Base-by-base conservation (phyloP, 2,888 invertebrate genomes). In the Rhamnusium bicolor region DNA sequence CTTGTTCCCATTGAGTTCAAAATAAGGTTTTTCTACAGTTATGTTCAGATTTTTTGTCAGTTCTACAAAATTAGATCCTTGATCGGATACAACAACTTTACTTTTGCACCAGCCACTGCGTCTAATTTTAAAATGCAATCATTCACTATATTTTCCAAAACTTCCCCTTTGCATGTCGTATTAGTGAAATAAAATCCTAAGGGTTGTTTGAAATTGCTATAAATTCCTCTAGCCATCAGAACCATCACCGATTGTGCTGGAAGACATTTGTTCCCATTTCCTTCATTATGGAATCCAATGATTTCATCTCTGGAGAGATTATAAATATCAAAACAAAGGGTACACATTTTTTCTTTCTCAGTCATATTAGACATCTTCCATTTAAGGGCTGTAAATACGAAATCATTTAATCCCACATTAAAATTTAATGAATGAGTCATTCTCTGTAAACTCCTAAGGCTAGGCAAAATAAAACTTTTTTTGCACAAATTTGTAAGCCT, bases 41-140 rank as follows among this genome's bases (percentile, higher is more conserved):
- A 74, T 51, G 27, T 65, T 65, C 46, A 76, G 56, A 40, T 53
- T 27, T 21, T 58, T 66, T 24, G 70, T 14, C 12, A 73, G 46
- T 29, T 63, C 56, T n/a, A 63, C 47, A 68, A 74, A 74, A 56
- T 72, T 76, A 21, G 72, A 72, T 8, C 73, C 70, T 47, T 54
- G 47, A 62, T 73, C 71, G 6, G 69, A 61, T 14, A 70, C n/a
- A n/a, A 73, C 40, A 63, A 19, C 6, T 27, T 51, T 21, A 65
- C 32, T 29, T 73, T 40, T 8, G 40, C 16, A n/a, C 69, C 63
- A 51, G 58, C 54, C 24, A 4, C 24, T 24, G 6, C 24, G 24
- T 24, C 2, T 24, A 24, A 6, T 24, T 24, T 24, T 6, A 24
- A 24, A 24, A 24, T n/a, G n/a, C n/a, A n/a, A 24, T 24, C 6